phyloP scores from a whole-genome alignment of 2,888 invertebrate genomes.

The Xestia rhomboidea region DNA sequence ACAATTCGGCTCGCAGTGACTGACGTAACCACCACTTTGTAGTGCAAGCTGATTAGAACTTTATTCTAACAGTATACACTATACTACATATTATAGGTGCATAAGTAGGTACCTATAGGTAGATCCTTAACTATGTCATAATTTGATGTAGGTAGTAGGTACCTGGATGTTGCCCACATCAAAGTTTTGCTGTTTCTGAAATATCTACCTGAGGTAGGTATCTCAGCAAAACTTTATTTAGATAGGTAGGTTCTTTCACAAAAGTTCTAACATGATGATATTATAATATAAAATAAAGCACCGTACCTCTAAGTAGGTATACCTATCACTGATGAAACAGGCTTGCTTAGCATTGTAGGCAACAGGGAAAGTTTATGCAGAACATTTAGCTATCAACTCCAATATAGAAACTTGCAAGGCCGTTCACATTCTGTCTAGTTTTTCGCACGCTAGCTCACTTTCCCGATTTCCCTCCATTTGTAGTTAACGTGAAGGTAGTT shows the following conservation, averaged over 20 bases:
- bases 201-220: not conserved
- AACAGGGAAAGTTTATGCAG: conserved; percentile 70
- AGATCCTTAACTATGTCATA: not conserved
- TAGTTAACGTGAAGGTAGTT: conserved; percentile 65
- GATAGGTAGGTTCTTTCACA: not conserved
- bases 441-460: conserved; percentile 86
- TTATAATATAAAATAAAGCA: too few relatives aligned
- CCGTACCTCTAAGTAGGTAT: not conserved
- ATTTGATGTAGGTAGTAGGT: not conserved
- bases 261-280: conserved; percentile 7
- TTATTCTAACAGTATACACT: too few relatives aligned
- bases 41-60: too few relatives aligned
- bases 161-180: not conserved
- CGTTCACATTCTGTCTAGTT: conserved; percentile 81
- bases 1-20: too few relatives aligned
- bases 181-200: not conserved
- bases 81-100: too few relatives aligned
- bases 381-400: conserved; percentile 69
- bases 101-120: too few relatives aligned
- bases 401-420: conserved; percentile 80
- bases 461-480: conserved; percentile 86
- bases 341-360: conserved; percentile 54
- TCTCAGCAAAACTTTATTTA: not conserved
- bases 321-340: conserved; percentile 21
- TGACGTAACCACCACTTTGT: too few relatives aligned